Evolutionary conservation across 2,113 vertebrate genomes (phyloP), one percentile per base, ranked within the genome.

Genomic region (Pipa parva): DNA sequence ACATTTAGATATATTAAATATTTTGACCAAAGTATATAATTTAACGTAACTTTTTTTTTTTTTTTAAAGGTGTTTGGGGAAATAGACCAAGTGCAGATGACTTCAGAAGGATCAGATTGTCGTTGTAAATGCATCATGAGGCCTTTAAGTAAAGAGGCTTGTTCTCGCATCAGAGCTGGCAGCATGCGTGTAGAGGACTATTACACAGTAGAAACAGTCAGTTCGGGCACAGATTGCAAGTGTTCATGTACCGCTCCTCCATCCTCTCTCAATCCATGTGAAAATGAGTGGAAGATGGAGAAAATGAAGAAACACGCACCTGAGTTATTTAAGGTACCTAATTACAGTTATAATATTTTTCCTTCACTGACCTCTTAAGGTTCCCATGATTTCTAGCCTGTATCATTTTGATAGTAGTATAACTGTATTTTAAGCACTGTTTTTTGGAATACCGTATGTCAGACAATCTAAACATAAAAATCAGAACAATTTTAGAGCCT

Each of bases 101-200:
- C 90, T 0, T 95, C 96, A 0, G 96, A 99, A 78, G 95, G 95
- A 61, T 97, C 96, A 0, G 94, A 98, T 86, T 99, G 95, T 80
- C 93, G 93, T 75, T 99, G 96, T 67, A 97, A 97, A 81, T 98
- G 96, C 80, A 93, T 98, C 86, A 89, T 99, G 94, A 80, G 95
- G 1, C 96, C 95, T 0, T 86, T 99, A 10, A 95, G 89, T 82
- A 90, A 85, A 68, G 95, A 96, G 0, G 94, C 95, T 1, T 99
- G 96, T 76, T 77, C 78, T 73, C 86, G 92, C 0, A 84, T 97
- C 72, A 84, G 85, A 31, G 89, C 36, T 0, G 95, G 95, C 60
- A 87, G 79, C 0, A 73, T 83, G 0, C 83, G 91, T 0, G 91
- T 91, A 37, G 96, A 98, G 79, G 96, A 99, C 73, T 95, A 93